Conservation (phyloP, 2,888 invertebrate species). For the Trichacis sp. region DNA sequence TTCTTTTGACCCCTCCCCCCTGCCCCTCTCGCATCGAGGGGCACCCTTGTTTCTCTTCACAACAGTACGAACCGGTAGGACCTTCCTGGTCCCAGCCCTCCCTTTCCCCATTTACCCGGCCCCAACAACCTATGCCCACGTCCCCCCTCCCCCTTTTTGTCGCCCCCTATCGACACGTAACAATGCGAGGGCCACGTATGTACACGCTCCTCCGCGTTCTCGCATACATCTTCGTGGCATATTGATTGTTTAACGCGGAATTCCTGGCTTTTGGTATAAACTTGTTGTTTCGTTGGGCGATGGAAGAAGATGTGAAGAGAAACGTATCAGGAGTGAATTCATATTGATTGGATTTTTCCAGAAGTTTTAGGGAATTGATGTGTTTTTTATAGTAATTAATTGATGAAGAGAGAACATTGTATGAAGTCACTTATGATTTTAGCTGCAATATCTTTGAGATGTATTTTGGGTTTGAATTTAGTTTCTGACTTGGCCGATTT, state of each 20-base stretch:
- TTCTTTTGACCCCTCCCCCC: slow-evolving; percentile 48
- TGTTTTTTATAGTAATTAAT: too few species aligned
- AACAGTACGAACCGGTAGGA: slow-evolving; percentile 20
- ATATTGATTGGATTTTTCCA: too few species aligned
- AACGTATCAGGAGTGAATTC: too few species aligned
- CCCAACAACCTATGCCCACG: slow-evolving; percentile 39
- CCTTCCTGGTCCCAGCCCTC: slow-evolving; percentile 24
- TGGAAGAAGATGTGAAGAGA: too few species aligned
- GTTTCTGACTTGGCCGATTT: too few species aligned
- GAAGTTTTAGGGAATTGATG: too few species aligned
- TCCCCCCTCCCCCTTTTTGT: slow-evolving; percentile 32
- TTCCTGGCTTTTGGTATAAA: slow-evolving; percentile 48
- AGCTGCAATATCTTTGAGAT: too few species aligned
- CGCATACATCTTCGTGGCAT: slow-evolving; percentile 61
- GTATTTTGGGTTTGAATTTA: too few species aligned
- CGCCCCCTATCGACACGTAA: slow-evolving; percentile 49
- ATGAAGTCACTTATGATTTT: too few species aligned
- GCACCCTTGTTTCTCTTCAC: slow-evolving; percentile 26
- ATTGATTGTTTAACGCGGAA: slow-evolving; percentile 63
- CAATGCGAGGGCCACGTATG: slow-evolving; percentile 52
- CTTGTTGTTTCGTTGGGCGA: too few species aligned
- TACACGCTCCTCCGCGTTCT: slow-evolving; percentile 62
- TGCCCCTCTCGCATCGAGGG: slow-evolving; percentile 32
- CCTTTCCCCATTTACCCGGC: slow-evolving; percentile 33
- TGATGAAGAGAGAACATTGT: too few species aligned